Conservation (phyloP, 2,888 invertebrate genomes). For the Lasius platythorax region DNA sequence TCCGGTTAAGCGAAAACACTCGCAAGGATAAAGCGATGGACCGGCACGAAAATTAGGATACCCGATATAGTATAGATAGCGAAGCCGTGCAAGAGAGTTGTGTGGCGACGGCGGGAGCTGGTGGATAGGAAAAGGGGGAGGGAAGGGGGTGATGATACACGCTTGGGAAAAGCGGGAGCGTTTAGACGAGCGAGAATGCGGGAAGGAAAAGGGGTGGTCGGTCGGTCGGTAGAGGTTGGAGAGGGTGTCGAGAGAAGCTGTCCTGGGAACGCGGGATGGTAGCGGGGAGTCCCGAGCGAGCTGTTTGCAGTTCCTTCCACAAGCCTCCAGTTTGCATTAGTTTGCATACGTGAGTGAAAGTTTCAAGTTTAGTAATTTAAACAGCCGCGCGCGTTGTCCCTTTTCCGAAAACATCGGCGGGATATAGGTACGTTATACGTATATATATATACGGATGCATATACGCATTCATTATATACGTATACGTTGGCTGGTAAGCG, state of each 20-base stretch:
- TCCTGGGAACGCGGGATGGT: constrained; percentile 68
- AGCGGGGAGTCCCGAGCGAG: constrained; percentile 79
- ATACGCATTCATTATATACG: constrained; percentile 43
- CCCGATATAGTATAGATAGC: constrained; percentile 68
- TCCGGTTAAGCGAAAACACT: constrained; percentile 78
- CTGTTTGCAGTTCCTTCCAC: constrained; percentile 82
- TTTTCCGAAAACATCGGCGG: constrained; percentile 71
- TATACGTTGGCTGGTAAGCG: background rate
- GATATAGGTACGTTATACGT: constrained; percentile 9
- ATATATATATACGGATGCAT: constrained; percentile 39
- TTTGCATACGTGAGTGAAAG: constrained; percentile 83
- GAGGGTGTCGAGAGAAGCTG: constrained; percentile 73
- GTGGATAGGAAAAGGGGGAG: background rate
- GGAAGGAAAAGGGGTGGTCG: constrained; percentile 20
- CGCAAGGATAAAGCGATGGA: constrained; percentile 65
- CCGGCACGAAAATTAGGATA: constrained; percentile 75
- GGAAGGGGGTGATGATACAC: constrained; percentile 48
- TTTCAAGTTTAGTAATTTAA: constrained; percentile 83
- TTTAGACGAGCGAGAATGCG: constrained; percentile 20
- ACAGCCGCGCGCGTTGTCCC: constrained; percentile 77
- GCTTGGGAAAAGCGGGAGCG: constrained; percentile 47
- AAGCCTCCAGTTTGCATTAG: constrained; percentile 82
- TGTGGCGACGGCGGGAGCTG: background rate
- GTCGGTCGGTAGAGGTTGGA: constrained; percentile 60
- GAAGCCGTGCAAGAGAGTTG: constrained; percentile 38